Conservation (phyloP, 2,888 invertebrate species). For the Trichopria drosophilae region DNA sequence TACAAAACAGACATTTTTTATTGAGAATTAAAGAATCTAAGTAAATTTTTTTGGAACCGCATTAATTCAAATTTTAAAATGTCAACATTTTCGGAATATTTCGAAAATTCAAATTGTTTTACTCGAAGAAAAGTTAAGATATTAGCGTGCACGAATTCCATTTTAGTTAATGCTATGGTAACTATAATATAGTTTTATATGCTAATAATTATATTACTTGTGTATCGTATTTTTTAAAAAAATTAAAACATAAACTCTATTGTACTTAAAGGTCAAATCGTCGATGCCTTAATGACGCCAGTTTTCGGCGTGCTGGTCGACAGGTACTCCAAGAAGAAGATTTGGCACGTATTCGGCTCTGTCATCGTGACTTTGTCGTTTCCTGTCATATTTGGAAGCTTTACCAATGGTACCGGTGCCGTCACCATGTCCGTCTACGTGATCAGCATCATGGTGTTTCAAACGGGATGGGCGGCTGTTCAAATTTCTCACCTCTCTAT, state of each 20-base stretch:
- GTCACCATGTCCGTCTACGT: slow-evolving; percentile 51
- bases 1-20: no score
- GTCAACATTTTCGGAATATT: no score
- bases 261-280: slow-evolving; percentile 49
- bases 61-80: no score
- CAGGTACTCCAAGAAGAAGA: slow-evolving; percentile 73
- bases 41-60: no score
- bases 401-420: slow-evolving; percentile 33
- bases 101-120: not conserved
- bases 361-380: slow-evolving; percentile 51
- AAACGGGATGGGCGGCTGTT: slow-evolving; percentile 91
- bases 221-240: not conserved
- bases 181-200: not conserved
- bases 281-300: slow-evolving; percentile 64
- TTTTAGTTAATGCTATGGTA: not conserved
- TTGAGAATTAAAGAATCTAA: no score
- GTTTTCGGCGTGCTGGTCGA: slow-evolving; percentile 83
- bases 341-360: slow-evolving; percentile 81
- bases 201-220: not conserved
- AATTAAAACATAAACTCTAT: slow-evolving; percentile 10
- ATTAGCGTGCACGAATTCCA: no score
- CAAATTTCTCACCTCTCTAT: slow-evolving; percentile 92
- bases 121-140: not conserved
- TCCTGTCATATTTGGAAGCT: slow-evolving; percentile 54
- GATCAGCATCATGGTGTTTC: slow-evolving; percentile 73